Evolutionary conservation across 1,140 invertebrate species (phyloP).

Genomic region (Akabosia matsudoensis): DNA sequence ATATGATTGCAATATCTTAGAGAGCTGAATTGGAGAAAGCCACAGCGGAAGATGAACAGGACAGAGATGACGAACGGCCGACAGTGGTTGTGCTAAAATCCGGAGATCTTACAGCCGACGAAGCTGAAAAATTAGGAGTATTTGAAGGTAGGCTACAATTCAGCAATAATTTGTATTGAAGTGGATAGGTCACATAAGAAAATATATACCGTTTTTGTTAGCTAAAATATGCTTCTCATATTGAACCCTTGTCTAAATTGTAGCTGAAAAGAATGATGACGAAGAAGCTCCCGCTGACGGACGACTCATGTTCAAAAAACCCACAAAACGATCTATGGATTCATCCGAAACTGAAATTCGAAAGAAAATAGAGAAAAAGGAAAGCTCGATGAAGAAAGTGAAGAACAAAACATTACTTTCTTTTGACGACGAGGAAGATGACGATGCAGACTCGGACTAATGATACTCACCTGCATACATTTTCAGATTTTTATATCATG

Average conservation of each 20-base stretch:
- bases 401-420: slow-evolving; percentile 50
- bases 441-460: slow-evolving; percentile 31
- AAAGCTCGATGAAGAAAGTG: slow-evolving; percentile 42
- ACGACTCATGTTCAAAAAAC: slow-evolving; percentile 57
- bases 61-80: slow-evolving; percentile 70
- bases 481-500: too few species aligned
- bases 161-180: too few species aligned
- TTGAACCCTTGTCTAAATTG: too few species aligned
- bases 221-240: too few species aligned
- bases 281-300: slow-evolving; percentile 59
- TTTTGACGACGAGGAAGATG: slow-evolving; percentile 51
- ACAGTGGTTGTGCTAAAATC: slow-evolving; percentile 74
- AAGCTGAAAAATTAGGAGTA: slow-evolving; percentile 59
- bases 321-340: slow-evolving; percentile 49
- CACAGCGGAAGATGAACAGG: slow-evolving; percentile 58
- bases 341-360: slow-evolving; percentile 55
- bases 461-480: too few species aligned
- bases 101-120: slow-evolving; percentile 74
- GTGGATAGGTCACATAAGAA: too few species aligned
- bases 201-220: too few species aligned
- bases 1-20: too few species aligned
- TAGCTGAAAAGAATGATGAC: slow-evolving; percentile 53
- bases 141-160: neutral
- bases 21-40: slow-evolving; percentile 53
- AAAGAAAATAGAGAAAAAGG: slow-evolving; percentile 40